phyloP scores from a whole-genome alignment of 2,113 vertebrate species.

The Tachycineta bicolor region DNA sequence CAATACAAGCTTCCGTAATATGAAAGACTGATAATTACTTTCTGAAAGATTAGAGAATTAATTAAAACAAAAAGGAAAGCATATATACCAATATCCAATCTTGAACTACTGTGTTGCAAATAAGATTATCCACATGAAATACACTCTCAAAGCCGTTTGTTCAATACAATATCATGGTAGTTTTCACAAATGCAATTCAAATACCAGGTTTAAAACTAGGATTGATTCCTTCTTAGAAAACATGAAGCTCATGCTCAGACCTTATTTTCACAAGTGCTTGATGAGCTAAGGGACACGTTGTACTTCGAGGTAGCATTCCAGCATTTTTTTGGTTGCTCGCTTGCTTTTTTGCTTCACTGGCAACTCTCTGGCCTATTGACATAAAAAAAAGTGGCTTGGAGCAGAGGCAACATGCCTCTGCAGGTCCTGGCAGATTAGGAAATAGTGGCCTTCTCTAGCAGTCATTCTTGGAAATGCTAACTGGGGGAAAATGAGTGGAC shows the following conservation, averaged over 20 bases:
- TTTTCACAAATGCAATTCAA: neutral
- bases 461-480: neutral
- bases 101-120: neutral
- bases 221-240: neutral
- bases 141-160: neutral
- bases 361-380: neutral
- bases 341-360: neutral
- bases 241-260: neutral
- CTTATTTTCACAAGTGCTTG: neutral
- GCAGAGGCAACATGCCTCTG: neutral
- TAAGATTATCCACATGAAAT: neutral
- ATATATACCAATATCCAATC: neutral
- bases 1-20: neutral
- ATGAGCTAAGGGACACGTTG: neutral
- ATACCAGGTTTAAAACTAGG: neutral
- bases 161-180: neutral
- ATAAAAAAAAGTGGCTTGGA: neutral
- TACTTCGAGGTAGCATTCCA: neutral
- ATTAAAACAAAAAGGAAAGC: neutral
- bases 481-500: neutral
- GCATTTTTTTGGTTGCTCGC: fast-evolving
- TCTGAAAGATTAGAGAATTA: neutral
- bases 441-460: neutral
- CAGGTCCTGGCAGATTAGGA: neutral
- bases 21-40: neutral